These are phyloP conservation scores for Sylvia borin DNA, from an alignment of 2,797 vertebrate species.

Conservation along the genomic window DNA sequence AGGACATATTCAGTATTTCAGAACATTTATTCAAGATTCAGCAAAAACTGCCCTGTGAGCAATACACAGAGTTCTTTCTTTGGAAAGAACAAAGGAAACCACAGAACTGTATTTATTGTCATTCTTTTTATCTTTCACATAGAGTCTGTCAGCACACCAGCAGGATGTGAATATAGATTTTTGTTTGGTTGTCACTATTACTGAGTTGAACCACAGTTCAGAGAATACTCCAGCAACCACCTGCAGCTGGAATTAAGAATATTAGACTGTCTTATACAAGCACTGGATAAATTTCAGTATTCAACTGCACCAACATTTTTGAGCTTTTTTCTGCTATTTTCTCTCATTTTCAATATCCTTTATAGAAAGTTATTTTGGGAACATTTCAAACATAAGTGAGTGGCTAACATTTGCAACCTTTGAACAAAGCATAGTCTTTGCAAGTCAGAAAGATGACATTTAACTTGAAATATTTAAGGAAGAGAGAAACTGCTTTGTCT, in stretches of 20 bases:
- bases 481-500: background rate
- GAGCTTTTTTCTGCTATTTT: background rate
- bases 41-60: background rate
- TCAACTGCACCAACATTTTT: background rate
- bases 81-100: background rate
- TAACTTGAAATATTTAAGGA: background rate
- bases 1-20: background rate
- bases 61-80: background rate
- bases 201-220: background rate
- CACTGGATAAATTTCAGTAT: background rate
- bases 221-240: background rate
- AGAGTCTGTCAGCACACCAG: background rate
- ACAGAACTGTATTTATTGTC: background rate
- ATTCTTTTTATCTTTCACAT: background rate
- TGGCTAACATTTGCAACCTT: background rate
- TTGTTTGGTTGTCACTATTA: background rate
- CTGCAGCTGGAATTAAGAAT: background rate
- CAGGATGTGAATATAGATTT: background rate
- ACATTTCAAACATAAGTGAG: background rate
- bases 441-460: background rate
- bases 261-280: background rate
- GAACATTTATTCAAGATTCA: background rate
- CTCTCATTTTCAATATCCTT: background rate
- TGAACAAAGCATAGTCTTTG: background rate
- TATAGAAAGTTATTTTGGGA: background rate